Conservation (phyloP, 2,797 vertebrate genomes). For the Acipenser oxyrinchus region DNA sequence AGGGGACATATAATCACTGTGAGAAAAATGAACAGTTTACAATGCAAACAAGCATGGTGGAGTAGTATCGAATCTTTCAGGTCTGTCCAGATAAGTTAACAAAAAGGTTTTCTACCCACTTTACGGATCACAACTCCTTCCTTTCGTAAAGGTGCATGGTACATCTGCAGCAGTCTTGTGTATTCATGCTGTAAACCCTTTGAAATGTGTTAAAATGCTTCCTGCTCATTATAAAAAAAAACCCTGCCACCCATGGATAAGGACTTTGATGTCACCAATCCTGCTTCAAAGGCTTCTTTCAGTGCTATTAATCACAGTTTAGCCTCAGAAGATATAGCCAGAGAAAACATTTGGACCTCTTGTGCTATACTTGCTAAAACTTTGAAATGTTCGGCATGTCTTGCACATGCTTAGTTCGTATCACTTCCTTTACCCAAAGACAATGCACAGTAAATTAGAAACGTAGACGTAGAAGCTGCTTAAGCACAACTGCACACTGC, state of each 20-base stretch:
- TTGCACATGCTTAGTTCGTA: conserved; percentile 75
- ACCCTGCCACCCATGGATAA: conserved; percentile 99
- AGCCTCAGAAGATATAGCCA: conserved; percentile 99
- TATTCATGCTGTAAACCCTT: conserved; percentile 98
- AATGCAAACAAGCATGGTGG: too few relatives aligned
- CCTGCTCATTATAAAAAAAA: conserved; percentile 98
- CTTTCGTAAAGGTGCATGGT: conserved; percentile 89
- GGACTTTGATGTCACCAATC: conserved; percentile 99
- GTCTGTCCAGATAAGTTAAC: conserved; percentile 14
- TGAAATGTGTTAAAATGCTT: conserved; percentile 99
- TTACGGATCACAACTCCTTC: conserved; percentile 41
- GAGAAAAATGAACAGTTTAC: too few relatives aligned
- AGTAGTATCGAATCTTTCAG: not conserved
- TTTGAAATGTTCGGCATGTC: conserved; percentile 85
- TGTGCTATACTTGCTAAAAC: conserved; percentile 86
- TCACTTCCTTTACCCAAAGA: conserved; percentile 51
- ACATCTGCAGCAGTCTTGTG: conserved; percentile 93
- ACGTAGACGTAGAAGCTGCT: too few relatives aligned
- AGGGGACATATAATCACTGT: too few relatives aligned
- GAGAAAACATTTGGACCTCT: conserved; percentile 99
- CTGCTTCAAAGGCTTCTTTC: conserved; percentile 99
- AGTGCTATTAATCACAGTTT: conserved; percentile 99
- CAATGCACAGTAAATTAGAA: not conserved
- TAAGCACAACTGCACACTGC: too few relatives aligned
- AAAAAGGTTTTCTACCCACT: conserved; percentile 25